These are phyloP conservation scores for Tachuris rubrigastra DNA, from an alignment of 2,113 vertebrate species.

Conservation along the genomic window DNA sequence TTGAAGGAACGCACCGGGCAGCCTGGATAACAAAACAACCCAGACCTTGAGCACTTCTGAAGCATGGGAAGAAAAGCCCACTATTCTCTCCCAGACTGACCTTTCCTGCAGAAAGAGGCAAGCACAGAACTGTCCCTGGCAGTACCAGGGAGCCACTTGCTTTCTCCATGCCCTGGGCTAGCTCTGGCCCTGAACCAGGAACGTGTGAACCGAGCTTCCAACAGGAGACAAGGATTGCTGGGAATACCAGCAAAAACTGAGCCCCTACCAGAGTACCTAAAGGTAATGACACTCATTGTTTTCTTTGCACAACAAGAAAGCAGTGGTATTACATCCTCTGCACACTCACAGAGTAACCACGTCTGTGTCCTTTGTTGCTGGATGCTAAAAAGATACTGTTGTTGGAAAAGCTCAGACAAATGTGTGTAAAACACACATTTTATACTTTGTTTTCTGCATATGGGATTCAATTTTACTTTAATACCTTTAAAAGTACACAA, in stretches of 20 bases:
- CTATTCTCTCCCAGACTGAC: background rate
- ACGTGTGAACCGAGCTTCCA: rapidly evolving
- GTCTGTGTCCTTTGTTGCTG: background rate
- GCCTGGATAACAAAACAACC: background rate
- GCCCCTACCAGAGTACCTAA: background rate
- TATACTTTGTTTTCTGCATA: background rate
- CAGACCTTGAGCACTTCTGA: background rate
- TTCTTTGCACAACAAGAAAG: background rate
- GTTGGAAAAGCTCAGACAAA: background rate
- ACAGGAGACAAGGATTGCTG: background rate
- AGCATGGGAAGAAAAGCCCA: background rate
- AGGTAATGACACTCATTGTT: background rate
- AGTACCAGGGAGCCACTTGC: background rate
- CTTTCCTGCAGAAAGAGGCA: background rate
- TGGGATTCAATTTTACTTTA: background rate
- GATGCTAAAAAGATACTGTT: background rate
- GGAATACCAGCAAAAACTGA: background rate
- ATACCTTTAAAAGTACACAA: background rate
- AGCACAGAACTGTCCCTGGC: background rate
- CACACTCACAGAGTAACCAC: background rate
- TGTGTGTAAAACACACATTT: background rate
- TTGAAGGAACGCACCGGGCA: background rate
- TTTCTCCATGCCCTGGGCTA: background rate
- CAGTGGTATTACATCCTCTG: background rate
- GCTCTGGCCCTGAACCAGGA: background rate